phyloP scores from a whole-genome alignment of 2,888 invertebrate species.

The Antitype chi region DNA sequence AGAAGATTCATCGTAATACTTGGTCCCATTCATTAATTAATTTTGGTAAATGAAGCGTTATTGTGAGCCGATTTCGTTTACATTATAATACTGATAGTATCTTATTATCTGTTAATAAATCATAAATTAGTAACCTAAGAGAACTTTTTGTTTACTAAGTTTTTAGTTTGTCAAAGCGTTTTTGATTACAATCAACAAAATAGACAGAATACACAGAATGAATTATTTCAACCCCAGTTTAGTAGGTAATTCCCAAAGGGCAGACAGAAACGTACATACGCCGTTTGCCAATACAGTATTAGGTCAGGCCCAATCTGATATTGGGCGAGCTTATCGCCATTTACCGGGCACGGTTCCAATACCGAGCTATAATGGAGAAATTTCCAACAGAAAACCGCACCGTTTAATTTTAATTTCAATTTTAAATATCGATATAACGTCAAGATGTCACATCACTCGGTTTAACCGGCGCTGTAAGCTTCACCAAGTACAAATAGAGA shows the following conservation, averaged over 20 bases:
- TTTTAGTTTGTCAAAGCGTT: not conserved
- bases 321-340: conserved; percentile 59
- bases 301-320: conserved; percentile 62
- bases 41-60: conserved; percentile 45
- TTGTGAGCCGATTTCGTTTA: conserved; percentile 32
- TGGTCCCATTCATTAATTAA: conserved; percentile 53
- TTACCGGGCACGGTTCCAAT: conserved; percentile 60
- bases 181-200: not conserved
- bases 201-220: not conserved
- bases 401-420: conserved; percentile 58
- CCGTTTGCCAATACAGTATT: conserved; percentile 61
- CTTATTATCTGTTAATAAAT: conserved; percentile 1
- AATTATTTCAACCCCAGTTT: conserved; percentile 13
- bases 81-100: conserved; percentile 20
- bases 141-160: too few relatives aligned
- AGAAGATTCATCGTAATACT: conserved; percentile 55
- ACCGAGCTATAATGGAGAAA: conserved; percentile 55
- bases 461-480: conserved; percentile 78
- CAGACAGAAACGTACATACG: conserved; percentile 39
- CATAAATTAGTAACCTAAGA: not conserved
- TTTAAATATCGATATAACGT: conserved; percentile 64
- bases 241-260: conserved; percentile 35
- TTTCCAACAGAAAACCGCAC: conserved; percentile 60
- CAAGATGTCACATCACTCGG: conserved; percentile 70
- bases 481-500: conserved; percentile 85